Conservation (phyloP, 2,797 vertebrate species). For the Argentina silus region DNA sequence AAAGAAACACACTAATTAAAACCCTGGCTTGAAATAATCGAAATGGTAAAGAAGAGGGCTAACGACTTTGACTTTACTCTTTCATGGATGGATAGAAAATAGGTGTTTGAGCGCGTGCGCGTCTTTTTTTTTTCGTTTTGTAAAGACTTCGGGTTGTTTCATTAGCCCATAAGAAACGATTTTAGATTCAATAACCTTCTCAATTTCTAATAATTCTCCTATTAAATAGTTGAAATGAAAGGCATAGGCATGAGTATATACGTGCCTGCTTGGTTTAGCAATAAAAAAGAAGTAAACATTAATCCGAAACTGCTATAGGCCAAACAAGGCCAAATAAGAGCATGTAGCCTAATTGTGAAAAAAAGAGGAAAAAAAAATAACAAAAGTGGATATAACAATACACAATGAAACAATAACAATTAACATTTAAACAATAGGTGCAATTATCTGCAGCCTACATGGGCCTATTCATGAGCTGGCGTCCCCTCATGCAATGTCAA, state of each 20-base stretch:
- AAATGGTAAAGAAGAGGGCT: conserved; percentile 71
- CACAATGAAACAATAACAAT: conserved; percentile 56
- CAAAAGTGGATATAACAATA: conserved; percentile 8
- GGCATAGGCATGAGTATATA: too few species aligned
- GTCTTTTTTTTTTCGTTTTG: not conserved
- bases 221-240: too few species aligned
- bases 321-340: not conserved
- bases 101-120: not conserved
- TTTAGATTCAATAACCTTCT: too few species aligned
- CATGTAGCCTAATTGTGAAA: not conserved
- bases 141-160: not conserved
- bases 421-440: conserved; percentile 56
- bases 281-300: not conserved
- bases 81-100: conserved; percentile 47
- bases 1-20: conserved; percentile 77
- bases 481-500: conserved; percentile 52
- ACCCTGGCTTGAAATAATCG: conserved; percentile 77
- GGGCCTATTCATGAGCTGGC: conserved; percentile 64
- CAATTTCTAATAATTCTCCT: too few species aligned
- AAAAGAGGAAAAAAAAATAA: not conserved
- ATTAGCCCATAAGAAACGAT: too few species aligned
- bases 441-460: conserved; percentile 42
- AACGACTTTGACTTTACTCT: conserved; percentile 67
- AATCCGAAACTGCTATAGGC: not conserved
- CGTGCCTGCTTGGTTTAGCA: not conserved